Conservation (phyloP, 2,113 vertebrate genomes). For the Parotia lawesii region DNA sequence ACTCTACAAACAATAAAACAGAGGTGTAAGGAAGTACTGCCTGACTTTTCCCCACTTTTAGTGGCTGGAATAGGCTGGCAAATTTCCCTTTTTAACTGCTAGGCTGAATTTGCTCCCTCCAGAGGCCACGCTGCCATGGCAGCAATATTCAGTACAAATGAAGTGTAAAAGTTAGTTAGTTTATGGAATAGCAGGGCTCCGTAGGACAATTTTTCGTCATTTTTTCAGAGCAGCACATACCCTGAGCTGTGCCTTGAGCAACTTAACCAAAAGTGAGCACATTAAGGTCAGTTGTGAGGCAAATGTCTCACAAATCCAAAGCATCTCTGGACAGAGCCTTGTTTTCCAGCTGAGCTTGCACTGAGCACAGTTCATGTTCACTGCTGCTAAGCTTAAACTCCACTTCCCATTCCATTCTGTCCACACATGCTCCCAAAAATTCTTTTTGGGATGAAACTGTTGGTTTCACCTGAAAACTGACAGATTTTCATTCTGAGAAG, state of each 20-base stretch:
- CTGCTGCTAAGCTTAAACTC: neutral
- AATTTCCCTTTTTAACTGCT: neutral
- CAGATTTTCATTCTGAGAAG: neutral
- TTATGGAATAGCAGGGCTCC: neutral
- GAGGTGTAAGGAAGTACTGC: neutral
- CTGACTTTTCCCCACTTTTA: neutral
- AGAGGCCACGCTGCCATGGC: neutral
- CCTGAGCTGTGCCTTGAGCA: neutral
- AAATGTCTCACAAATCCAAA: neutral
- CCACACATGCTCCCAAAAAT: neutral
- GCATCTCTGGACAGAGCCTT: neutral
- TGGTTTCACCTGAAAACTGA: neutral
- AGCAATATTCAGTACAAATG: neutral
- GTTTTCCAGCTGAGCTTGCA: neutral
- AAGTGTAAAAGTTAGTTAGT: neutral
- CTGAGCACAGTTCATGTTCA: neutral
- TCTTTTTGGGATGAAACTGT: neutral
- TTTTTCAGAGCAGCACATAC: rapidly evolving
- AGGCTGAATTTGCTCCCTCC: neutral
- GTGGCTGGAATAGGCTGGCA: neutral
- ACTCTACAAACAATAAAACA: neutral
- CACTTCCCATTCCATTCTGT: neutral
- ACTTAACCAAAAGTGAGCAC: neutral
- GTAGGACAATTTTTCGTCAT: neutral
- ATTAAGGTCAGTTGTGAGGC: neutral